phyloP scores from a whole-genome alignment of 2,888 invertebrate species.

The Stegophylla sp. region DNA sequence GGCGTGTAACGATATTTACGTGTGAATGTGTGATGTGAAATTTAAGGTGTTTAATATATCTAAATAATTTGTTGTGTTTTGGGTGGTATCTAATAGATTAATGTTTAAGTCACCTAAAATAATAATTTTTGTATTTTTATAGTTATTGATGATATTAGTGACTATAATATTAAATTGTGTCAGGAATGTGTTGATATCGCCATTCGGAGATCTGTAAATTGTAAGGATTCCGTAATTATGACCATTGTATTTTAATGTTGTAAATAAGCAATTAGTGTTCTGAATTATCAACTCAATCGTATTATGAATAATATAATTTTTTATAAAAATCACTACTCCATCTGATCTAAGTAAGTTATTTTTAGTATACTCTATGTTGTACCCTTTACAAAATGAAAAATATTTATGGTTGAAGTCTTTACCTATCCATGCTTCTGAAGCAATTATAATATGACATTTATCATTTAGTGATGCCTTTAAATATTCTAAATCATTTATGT shows the following conservation, averaged over 20 bases:
- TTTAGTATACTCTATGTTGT: neutral
- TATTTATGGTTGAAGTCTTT: neutral
- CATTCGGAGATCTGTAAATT: neutral
- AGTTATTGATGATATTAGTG: no score
- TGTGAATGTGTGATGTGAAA: neutral
- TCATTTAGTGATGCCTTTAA: neutral
- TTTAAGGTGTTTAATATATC: slow-evolving; percentile 4
- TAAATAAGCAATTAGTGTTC: neutral
- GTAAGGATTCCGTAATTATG: neutral
- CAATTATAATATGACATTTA: neutral
- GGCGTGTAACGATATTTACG: neutral
- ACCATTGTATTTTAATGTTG: neutral
- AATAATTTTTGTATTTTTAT: no score
- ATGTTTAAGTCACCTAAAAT: neutral
- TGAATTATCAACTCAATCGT: neutral
- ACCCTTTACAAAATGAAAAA: neutral
- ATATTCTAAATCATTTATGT: neutral
- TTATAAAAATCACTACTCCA: neutral
- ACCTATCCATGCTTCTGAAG: neutral
- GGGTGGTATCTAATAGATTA: neutral
- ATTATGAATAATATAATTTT: neutral
- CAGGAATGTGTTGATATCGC: no score
- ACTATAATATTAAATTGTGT: no score
- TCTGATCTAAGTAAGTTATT: neutral
- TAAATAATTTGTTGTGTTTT: neutral